Evolutionary conservation across 2,888 invertebrate species (phyloP).

Genomic region (Schizaphis graminum): DNA sequence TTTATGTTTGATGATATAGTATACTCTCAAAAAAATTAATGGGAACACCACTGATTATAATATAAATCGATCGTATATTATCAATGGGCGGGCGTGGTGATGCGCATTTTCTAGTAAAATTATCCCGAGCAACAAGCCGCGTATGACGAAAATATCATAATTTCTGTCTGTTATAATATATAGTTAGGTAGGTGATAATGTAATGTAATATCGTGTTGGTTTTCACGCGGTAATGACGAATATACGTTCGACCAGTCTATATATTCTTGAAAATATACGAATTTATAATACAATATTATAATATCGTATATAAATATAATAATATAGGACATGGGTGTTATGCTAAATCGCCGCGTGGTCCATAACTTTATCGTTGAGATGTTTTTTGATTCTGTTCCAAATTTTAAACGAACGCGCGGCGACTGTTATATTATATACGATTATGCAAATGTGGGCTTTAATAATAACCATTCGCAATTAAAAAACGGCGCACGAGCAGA

Average conservation of each 20-base stretch:
- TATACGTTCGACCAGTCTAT: background rate
- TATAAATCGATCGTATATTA: background rate
- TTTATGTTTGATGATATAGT: too few relatives aligned
- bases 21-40: too few relatives aligned
- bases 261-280: background rate
- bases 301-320: background rate
- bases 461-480: conserved; percentile 27
- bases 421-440: conserved; percentile 6
- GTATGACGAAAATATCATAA: too few relatives aligned
- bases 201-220: background rate
- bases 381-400: conserved; percentile 42
- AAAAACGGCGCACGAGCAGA: background rate
- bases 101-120: background rate
- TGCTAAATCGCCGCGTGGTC: background rate
- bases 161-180: too few relatives aligned
- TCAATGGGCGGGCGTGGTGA: background rate
- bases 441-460: conserved; percentile 26
- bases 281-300: background rate
- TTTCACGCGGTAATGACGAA: background rate
- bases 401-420: background rate
- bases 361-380: conserved; percentile 17
- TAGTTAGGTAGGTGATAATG: background rate
- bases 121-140: background rate
- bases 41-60: too few relatives aligned
- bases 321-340: background rate